phyloP scores from a whole-genome alignment of 2,113 vertebrate species.

The Lagopus muta region DNA sequence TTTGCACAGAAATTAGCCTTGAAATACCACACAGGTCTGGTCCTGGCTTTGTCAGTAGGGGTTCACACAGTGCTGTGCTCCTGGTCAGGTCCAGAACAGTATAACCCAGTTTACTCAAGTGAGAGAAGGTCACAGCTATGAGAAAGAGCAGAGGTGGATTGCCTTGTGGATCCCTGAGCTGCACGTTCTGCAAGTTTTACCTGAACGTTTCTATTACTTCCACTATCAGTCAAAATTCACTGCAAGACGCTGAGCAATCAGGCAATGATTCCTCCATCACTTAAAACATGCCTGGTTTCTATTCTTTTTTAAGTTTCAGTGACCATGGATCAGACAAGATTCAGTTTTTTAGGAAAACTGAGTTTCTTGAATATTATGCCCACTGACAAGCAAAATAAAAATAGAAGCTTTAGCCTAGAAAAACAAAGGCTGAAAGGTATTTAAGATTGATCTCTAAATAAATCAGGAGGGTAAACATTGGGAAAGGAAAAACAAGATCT shows the following conservation, averaged over 20 bases:
- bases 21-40: neutral
- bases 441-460: constrained; percentile 29
- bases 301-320: neutral
- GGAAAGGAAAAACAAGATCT: constrained; percentile 2
- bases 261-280: neutral
- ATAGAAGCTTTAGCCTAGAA: constrained; percentile 60
- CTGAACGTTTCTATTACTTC: neutral
- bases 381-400: constrained; percentile 50
- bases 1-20: neutral
- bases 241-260: neutral
- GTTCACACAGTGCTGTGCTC: neutral
- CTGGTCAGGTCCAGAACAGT: neutral
- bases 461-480: constrained; percentile 30
- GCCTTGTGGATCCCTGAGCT: neutral
- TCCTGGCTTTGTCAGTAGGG: neutral
- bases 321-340: neutral
- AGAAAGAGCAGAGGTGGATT: neutral
- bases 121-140: neutral
- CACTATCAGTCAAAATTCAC: neutral
- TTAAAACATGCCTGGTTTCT: neutral
- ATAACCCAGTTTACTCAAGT: neutral
- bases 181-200: neutral
- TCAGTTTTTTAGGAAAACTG: constrained; percentile 34
- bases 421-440: constrained; percentile 58
- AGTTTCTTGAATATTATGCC: neutral